A percentile compares a stretch with the other conserved stretches of the same genome.
These are phyloP conservation scores for Tipula lateralis DNA, from an alignment of 2,888 invertebrate species.

Conservation along the genomic window DNA sequence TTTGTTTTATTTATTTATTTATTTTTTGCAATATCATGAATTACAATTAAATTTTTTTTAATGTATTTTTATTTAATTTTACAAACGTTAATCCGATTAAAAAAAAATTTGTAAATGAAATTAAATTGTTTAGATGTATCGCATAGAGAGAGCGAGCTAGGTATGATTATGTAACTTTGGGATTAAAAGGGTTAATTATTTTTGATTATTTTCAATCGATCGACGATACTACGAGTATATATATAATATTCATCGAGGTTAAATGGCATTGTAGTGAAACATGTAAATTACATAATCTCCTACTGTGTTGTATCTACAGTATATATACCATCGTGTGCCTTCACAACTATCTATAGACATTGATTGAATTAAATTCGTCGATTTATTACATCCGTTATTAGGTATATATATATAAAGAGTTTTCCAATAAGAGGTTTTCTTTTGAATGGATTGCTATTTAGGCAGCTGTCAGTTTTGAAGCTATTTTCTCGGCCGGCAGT, in stretches of 20 bases:
- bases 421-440: too few relatives aligned
- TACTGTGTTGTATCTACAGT: background rate
- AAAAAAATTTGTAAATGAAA: background rate
- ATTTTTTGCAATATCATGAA: background rate
- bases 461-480: too few relatives aligned
- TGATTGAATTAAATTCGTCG: background rate
- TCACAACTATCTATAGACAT: background rate
- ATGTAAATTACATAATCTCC: background rate
- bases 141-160: background rate
- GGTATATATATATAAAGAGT: too few relatives aligned
- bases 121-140: background rate
- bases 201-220: background rate
- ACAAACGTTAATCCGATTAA: background rate
- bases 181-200: background rate
- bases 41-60: background rate
- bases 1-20: background rate
- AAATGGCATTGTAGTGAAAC: background rate
- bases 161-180: background rate
- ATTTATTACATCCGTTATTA: background rate
- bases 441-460: too few relatives aligned
- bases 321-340: background rate
- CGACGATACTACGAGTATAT: background rate
- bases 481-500: too few relatives aligned
- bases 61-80: background rate
- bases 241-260: background rate